Base-by-base conservation (phyloP, 2,113 vertebrate species). In the Serinus canaria region DNA sequence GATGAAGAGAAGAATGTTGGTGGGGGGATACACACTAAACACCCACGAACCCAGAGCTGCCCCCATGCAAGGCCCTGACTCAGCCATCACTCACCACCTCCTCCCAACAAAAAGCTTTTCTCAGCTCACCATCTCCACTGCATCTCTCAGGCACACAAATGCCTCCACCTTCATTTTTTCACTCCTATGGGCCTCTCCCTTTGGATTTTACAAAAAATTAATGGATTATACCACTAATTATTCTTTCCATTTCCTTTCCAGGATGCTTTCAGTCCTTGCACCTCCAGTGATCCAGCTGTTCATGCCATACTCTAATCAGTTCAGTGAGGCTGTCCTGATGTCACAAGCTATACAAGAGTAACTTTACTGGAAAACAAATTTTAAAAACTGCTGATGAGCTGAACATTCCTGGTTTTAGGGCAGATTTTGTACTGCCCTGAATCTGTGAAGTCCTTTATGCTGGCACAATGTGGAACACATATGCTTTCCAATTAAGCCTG, bases 331-430 rank as follows among this genome's bases (percentile, higher is more conserved):
- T 50, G 30, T 66, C 52, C 30, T 81, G 56, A 63, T 60, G 35
- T 64, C 47, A 85, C 18, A 88, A 79, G 49, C 4, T 69, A 28
- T 46, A 79, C 17, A 76, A 52, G 13, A 22, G 22, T 59, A 46
- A 22, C 7, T 93, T 72, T 89, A 77, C 13, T 72, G 12, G 53
- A 83, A 95, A 93, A 79, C 13, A 94, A 62, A 75, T 25, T 50
- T 15, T 5, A 8, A 41, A 52, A 66, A 30, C 23, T 47, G 13
- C n/a, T 78, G 67, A 43, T 78, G 64, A 74, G 35, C 14, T 87
- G 81, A 78, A 41, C 19, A 80, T 68, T 41, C 14, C 39, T 62
- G 49, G 5, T 76, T 88, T 80, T 88, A 67, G 39, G 79, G 46
- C 37, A 83, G 58, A 60, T 8, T 87, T 44, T 37, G 7, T 47